Percentiles rank a stretch among this genome's conserved stretches.
Evolutionary conservation across 1,140 invertebrate species (phyloP).

Genomic region (Philopotamus ludificatus): DNA sequence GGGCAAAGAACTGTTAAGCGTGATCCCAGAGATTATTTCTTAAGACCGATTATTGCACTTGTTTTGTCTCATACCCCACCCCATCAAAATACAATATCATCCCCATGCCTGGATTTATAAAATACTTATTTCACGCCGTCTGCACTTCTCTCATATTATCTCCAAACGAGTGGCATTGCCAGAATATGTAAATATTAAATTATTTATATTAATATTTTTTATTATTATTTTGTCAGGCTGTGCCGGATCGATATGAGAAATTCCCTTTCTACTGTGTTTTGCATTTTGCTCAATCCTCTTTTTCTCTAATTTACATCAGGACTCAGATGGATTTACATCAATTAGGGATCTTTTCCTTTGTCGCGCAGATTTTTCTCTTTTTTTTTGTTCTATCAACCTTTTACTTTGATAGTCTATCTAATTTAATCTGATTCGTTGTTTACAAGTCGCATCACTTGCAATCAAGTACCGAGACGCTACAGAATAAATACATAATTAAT

Average conservation of each 20-base stretch:
- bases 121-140: conserved; percentile 43
- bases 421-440: conserved; percentile 19
- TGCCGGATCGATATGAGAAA: neutral
- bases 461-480: no score
- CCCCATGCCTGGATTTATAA: conserved; percentile 37
- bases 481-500: no score
- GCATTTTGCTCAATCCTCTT: neutral
- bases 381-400: neutral
- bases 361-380: neutral
- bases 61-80: conserved; percentile 18
- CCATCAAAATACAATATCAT: no score
- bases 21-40: conserved; percentile 38
- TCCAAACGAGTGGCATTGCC: conserved; percentile 11
- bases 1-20: conserved; percentile 21
- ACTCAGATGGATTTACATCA: conserved; percentile 36
- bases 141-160: conserved; percentile 41
- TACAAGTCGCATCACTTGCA: no score
- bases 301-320: conserved; percentile 27
- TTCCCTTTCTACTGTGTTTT: conserved; percentile 14
- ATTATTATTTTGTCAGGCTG: neutral
- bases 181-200: no score
- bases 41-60: conserved; percentile 37
- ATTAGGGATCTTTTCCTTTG: conserved; percentile 37
- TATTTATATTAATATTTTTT: no score
- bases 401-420: conserved; percentile 2